Base-by-base conservation (phyloP, 2,888 invertebrate species). In the Drosophila sordidula region DNA sequence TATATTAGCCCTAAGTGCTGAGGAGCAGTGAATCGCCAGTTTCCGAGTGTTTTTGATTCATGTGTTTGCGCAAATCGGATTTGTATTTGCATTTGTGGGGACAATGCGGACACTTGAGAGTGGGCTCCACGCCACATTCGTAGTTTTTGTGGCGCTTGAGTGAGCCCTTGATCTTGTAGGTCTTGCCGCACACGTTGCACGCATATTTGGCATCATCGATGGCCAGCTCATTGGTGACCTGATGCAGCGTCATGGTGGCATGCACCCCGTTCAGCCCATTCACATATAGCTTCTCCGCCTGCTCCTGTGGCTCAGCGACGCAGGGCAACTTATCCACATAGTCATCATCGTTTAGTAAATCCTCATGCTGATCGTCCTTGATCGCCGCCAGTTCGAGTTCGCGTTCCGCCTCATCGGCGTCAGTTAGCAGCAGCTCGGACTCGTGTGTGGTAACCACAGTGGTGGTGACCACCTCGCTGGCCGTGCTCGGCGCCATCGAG, bases 111-210 rank as follows among this genome's bases (percentile, higher is more conserved):
- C 92, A 92, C 32, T 89, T 89, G 3, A 92, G 76, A 1, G 88
- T 88, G 2, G 92, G 92, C 34, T 89, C 89, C 3, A 92, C 90
- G 2, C 92, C 92, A 90, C 96, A 96, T 91, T 96, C 96, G 92
- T 95, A 95, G 89, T 95, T 95, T 87, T 95, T 93, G 91, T 96
- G 96, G 63, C 96, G 94, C 91, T 95, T 95, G 86, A 96, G 93
- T 71, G 96, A 96, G 80, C 96, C 95, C 90, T 95, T 95, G 92
- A 95, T 95, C 93, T 95, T 95, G 94, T 97, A 97, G 85, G 95
- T 94, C 93, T 97, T 97, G 78, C 96, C 96, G 92, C 97, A 97
- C 87, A 93, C 94, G 87, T 94, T 94, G 93, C 96, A 96, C 72
- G 93, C 94, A 90, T 94, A 89, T 42, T 90, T 91, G 64, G 89